These are phyloP conservation scores for Pomatorhinus ruficollis DNA, from an alignment of 2,113 vertebrate species.

Conservation along the genomic window DNA sequence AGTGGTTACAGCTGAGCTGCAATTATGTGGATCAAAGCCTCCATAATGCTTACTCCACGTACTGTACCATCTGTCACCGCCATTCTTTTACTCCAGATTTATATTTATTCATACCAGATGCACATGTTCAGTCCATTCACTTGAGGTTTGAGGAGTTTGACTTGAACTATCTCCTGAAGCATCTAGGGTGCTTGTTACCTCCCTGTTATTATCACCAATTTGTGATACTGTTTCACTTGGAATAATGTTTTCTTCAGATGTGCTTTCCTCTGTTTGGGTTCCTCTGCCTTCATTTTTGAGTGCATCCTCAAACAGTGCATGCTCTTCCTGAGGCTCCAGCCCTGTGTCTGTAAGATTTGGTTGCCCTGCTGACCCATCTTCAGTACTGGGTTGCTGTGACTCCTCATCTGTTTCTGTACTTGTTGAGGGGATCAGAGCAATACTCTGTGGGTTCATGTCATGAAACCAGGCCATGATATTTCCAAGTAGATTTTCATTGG, in stretches of 20 bases:
- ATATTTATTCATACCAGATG: constrained; percentile 85
- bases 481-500: constrained; percentile 91
- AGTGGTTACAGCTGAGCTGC: constrained; percentile 62
- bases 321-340: constrained; percentile 69
- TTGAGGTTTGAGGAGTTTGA: constrained; percentile 83
- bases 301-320: constrained; percentile 73
- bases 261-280: constrained; percentile 79
- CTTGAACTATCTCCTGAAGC: constrained; percentile 77
- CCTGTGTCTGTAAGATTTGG: constrained; percentile 5
- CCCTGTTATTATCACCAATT: constrained; percentile 44
- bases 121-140: constrained; percentile 91
- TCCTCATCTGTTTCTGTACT: constrained; percentile 76
- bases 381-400: constrained; percentile 51
- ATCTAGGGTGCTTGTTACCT: constrained; percentile 42
- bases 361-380: constrained; percentile 59
- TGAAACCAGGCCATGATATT: constrained; percentile 99
- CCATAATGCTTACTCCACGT: constrained; percentile 46
- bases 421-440: constrained; percentile 88
- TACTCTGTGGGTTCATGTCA: constrained; percentile 96
- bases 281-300: constrained; percentile 77
- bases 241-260: constrained; percentile 65
- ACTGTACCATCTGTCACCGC: constrained; percentile 26
- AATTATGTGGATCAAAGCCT: constrained; percentile 60
- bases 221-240: constrained; percentile 68
- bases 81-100: background rate